A percentile compares a stretch with the other conserved stretches of the same genome.
These are phyloP conservation scores for Rhegmatorhina hoffmannsi DNA, from an alignment of 2,113 vertebrate genomes.

Conservation along the genomic window DNA sequence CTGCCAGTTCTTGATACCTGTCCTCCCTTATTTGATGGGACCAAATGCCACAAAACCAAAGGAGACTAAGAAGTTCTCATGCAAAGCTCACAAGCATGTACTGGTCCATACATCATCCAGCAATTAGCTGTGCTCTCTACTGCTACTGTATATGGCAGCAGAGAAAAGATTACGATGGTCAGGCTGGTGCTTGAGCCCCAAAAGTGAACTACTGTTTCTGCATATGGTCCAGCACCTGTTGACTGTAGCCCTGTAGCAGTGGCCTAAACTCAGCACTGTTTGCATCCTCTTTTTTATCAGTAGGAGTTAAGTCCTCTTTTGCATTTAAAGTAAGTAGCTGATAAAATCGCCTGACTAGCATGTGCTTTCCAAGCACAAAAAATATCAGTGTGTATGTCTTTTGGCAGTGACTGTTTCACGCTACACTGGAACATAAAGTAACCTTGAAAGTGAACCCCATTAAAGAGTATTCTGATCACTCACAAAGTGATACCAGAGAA, in stretches of 20 bases:
- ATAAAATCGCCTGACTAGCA: slow-evolving; percentile 25
- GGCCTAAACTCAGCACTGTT: neutral
- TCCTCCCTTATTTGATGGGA: neutral
- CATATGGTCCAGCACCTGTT: neutral
- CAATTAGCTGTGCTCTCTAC: neutral
- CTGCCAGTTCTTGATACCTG: neutral
- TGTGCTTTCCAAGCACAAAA: slow-evolving; percentile 15
- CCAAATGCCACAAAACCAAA: neutral
- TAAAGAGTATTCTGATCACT: neutral
- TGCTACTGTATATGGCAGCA: rapidly evolving
- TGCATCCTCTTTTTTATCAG: neutral
- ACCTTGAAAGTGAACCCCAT: neutral
- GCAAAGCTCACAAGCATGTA: neutral
- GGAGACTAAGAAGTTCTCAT: neutral
- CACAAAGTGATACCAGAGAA: neutral
- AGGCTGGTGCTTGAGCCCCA: neutral
- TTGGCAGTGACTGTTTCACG: neutral
- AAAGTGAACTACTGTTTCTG: neutral
- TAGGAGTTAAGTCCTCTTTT: neutral
- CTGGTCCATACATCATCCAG: neutral
- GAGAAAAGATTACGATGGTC: rapidly evolving
- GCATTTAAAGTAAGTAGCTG: slow-evolving; percentile 5
- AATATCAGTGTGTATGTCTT: neutral
- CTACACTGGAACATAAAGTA: neutral
- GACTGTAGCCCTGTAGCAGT: neutral